Conservation (phyloP, 2,797 vertebrate species). For the Sphenopsis melanotis region DNA sequence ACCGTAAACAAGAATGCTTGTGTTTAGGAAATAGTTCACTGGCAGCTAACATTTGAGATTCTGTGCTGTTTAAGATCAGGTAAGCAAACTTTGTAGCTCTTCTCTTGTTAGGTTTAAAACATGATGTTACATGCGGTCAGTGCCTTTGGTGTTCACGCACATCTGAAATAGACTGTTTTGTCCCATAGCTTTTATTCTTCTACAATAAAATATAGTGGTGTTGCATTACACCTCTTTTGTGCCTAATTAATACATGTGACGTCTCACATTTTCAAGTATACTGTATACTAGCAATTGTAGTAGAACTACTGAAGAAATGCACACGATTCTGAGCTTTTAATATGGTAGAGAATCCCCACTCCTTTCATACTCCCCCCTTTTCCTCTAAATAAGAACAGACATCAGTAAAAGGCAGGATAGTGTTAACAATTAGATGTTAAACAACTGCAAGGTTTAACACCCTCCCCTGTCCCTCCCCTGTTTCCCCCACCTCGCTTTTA, state of each 20-base stretch:
- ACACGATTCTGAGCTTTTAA: background rate
- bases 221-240: background rate
- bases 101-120: conserved; percentile 14
- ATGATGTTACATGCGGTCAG: background rate
- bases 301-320: background rate
- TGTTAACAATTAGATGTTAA: background rate
- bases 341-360: background rate
- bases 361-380: background rate
- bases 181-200: background rate
- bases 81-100: conserved; percentile 4
- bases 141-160: background rate
- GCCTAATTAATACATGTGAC: background rate
- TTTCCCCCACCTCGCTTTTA: background rate
- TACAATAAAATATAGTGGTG: background rate
- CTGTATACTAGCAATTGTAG: background rate
- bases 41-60: conserved; percentile 16
- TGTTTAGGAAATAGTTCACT: conserved; percentile 43
- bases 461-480: too few species aligned
- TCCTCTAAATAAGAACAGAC: background rate
- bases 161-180: background rate
- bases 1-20: conserved; percentile 44
- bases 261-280: background rate
- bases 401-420: background rate
- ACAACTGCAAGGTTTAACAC: background rate
- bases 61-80: conserved; percentile 15